These are phyloP conservation scores for Philhelius pedissequus DNA, from an alignment of 2,888 invertebrate genomes.

Conservation along the genomic window DNA sequence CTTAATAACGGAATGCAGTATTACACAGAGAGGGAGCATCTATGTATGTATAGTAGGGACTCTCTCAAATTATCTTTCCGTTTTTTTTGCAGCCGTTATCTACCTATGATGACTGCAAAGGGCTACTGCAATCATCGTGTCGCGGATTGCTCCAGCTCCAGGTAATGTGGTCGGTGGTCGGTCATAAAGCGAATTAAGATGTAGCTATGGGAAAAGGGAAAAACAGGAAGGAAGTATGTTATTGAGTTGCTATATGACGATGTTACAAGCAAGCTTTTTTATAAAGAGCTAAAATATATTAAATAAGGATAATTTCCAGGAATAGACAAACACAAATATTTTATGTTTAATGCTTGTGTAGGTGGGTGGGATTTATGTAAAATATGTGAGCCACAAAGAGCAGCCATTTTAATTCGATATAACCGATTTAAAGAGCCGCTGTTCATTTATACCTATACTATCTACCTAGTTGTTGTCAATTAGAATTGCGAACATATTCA, in stretches of 20 bases:
- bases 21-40: neutral
- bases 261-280: neutral
- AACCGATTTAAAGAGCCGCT: conserved; percentile 7
- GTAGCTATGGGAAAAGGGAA: neutral
- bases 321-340: neutral
- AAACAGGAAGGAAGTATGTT: neutral
- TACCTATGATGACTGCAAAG: neutral
- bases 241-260: neutral
- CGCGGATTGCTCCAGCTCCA: neutral
- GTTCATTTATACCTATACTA: neutral
- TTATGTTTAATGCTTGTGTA: neutral
- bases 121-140: neutral
- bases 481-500: conserved; percentile 41
- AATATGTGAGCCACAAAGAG: neutral
- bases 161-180: neutral
- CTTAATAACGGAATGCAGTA: neutral
- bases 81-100: conserved; percentile 30
- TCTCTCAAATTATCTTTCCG: neutral
- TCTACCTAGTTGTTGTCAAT: conserved; percentile 27
- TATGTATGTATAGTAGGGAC: neutral
- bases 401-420: neutral
- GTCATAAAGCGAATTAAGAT: conserved; percentile 38
- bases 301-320: neutral
- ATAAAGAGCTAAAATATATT: neutral
- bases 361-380: neutral